Conservation (phyloP, 1,140 invertebrate genomes). For the Aradophagus sp. region DNA sequence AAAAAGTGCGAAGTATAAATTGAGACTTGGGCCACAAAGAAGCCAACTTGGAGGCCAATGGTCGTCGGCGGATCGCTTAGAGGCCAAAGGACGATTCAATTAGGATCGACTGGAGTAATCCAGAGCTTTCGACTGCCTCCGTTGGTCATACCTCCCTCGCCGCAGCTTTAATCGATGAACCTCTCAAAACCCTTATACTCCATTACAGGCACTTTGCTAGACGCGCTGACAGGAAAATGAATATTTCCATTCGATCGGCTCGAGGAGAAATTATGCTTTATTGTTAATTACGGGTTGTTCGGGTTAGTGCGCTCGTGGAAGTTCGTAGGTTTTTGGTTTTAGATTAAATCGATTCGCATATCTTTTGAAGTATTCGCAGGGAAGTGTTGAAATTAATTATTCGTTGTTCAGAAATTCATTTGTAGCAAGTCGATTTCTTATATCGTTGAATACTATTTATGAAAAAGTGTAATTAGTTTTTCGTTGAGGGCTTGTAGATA, state of each 20-base stretch:
- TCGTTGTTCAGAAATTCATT: too few relatives aligned
- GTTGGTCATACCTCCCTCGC: conserved; percentile 49
- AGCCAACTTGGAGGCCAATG: conserved; percentile 30
- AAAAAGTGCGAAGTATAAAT: conserved; percentile 33
- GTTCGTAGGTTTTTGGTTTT: too few relatives aligned
- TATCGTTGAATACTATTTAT: too few relatives aligned
- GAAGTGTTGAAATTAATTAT: too few relatives aligned
- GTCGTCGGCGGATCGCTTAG: conserved; percentile 51
- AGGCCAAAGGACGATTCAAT: conserved; percentile 65
- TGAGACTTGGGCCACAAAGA: conserved; percentile 24
- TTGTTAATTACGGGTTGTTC: too few relatives aligned
- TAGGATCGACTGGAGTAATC: conserved; percentile 64
- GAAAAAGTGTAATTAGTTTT: too few relatives aligned
- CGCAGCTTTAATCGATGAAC: conserved; percentile 61
- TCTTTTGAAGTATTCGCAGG: too few relatives aligned
- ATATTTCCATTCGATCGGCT: conserved; percentile 13
- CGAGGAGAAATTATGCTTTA: not conserved
- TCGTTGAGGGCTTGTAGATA: too few relatives aligned
- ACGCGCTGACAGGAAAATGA: conserved; percentile 30
- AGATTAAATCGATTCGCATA: too few relatives aligned
- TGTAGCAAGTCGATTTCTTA: too few relatives aligned
- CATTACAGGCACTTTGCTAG: conserved; percentile 59
- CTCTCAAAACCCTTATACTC: conserved; percentile 60
- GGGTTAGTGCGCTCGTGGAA: too few relatives aligned
- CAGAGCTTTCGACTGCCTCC: conserved; percentile 52